phyloP scores from a whole-genome alignment of 2,113 vertebrate genomes.

The Campylomormyrus numenius region DNA sequence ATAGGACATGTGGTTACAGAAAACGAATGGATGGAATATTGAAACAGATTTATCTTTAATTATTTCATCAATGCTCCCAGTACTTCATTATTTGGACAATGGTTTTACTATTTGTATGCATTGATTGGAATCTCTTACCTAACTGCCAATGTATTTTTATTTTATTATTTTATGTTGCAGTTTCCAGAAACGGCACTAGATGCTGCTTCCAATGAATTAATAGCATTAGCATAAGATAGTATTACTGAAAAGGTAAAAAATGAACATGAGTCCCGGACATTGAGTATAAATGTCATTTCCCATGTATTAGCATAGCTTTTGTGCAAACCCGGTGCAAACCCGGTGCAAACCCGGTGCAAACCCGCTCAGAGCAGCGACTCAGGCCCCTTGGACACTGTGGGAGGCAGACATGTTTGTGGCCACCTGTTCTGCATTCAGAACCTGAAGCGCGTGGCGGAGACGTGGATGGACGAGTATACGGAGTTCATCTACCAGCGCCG shows the following conservation, averaged over 20 bases:
- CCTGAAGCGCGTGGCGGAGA: constrained; percentile 82
- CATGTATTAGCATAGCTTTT: neutral
- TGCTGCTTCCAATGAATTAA: neutral
- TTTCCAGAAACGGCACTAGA: neutral
- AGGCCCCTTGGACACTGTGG: too few species aligned
- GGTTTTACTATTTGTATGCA: neutral
- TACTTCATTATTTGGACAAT: neutral
- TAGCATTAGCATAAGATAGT: neutral
- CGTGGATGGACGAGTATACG: constrained; percentile 85
- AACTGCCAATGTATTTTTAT: neutral
- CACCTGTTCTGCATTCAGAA: constrained; percentile 54
- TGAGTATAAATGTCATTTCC: neutral
- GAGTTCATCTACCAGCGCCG: constrained; percentile 81
- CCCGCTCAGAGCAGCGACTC: neutral
- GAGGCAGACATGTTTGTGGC: neutral
- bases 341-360: neutral
- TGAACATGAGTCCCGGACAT: neutral
- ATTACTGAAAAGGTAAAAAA: neutral
- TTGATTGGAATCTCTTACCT: neutral
- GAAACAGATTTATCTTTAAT: neutral
- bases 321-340: neutral
- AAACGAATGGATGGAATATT: neutral
- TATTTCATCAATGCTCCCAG: neutral
- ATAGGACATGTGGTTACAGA: neutral
- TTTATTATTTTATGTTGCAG: neutral